Percentiles rank a stretch among this genome's conserved stretches.
Evolutionary conservation across 2,888 invertebrate genomes (phyloP).

Genomic region (Endomychus coccineus): DNA sequence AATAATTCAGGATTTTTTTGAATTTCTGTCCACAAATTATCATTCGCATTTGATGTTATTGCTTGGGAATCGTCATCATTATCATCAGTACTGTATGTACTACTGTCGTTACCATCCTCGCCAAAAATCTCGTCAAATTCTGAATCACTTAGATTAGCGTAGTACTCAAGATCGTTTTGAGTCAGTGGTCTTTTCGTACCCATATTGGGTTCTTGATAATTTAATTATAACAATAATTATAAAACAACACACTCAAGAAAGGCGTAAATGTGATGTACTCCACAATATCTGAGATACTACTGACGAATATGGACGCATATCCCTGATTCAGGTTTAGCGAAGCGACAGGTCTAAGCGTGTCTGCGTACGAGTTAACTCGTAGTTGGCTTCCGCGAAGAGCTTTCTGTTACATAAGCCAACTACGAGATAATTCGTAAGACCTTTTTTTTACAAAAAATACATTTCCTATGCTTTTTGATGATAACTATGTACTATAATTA

Average conservation of each 20-base stretch:
- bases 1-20: constrained; percentile 23
- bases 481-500: too few species aligned
- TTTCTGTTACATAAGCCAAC: constrained; percentile 24
- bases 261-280: constrained; percentile 22
- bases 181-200: constrained; percentile 21
- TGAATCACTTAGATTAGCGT: constrained; percentile 24
- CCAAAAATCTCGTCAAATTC: constrained; percentile 19
- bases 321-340: constrained; percentile 11
- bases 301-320: constrained; percentile 17
- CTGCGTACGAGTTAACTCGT: constrained; percentile 22
- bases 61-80: constrained; percentile 21
- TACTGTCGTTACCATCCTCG: constrained; percentile 23
- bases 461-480: constrained; percentile 7
- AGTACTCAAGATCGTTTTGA: constrained; percentile 24
- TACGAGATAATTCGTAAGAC: constrained; percentile 22
- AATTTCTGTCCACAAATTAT: constrained; percentile 17
- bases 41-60: constrained; percentile 24
- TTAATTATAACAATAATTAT: constrained; percentile 18
- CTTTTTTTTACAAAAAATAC: constrained; percentile 16
- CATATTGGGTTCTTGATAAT: constrained; percentile 17
- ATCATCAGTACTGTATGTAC: constrained; percentile 13
- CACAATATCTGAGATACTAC: constrained; percentile 19
- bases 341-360: too few species aligned
- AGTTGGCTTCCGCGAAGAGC: constrained; percentile 22
- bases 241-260: constrained; percentile 19